phyloP scores from a whole-genome alignment of 2,888 invertebrate species.

The Cryptus armator region DNA sequence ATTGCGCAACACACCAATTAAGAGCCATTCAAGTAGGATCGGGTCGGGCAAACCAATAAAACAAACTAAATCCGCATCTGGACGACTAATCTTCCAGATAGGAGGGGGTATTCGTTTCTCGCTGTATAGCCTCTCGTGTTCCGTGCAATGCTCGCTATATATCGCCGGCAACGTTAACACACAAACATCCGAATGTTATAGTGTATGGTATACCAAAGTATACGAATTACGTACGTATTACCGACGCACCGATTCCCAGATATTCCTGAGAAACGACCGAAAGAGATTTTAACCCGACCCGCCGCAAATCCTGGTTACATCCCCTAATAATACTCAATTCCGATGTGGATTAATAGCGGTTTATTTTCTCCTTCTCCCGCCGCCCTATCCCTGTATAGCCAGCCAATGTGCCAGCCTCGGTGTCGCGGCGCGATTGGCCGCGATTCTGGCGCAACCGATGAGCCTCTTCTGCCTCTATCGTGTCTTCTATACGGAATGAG shows the following conservation, averaged over 20 bases:
- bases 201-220: conserved; percentile 12
- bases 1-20: conserved; percentile 80
- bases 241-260: conserved; percentile 79
- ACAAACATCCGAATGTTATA: conserved; percentile 37
- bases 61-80: conserved; percentile 82
- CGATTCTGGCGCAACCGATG: conserved; percentile 29
- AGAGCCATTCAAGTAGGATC: conserved; percentile 78
- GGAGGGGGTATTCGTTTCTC: conserved; percentile 68
- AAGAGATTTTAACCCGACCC: conserved; percentile 83
- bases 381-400: conserved; percentile 38
- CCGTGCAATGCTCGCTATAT: conserved; percentile 43
- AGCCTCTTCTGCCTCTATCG: conserved; percentile 30
- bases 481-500: conserved; percentile 16
- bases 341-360: conserved; percentile 85
- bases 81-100: conserved; percentile 80
- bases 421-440: background rate
- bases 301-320: conserved; percentile 83
- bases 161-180: conserved; percentile 20
- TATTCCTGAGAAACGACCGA: conserved; percentile 82
- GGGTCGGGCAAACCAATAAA: conserved; percentile 73
- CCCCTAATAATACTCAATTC: conserved; percentile 85
- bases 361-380: conserved; percentile 78
- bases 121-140: conserved; percentile 35
- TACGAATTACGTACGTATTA: conserved; percentile 65
- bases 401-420: conserved; percentile 12